phyloP scores from a whole-genome alignment of 2,113 vertebrate genomes.

The Aptenodytes patagonicus region DNA sequence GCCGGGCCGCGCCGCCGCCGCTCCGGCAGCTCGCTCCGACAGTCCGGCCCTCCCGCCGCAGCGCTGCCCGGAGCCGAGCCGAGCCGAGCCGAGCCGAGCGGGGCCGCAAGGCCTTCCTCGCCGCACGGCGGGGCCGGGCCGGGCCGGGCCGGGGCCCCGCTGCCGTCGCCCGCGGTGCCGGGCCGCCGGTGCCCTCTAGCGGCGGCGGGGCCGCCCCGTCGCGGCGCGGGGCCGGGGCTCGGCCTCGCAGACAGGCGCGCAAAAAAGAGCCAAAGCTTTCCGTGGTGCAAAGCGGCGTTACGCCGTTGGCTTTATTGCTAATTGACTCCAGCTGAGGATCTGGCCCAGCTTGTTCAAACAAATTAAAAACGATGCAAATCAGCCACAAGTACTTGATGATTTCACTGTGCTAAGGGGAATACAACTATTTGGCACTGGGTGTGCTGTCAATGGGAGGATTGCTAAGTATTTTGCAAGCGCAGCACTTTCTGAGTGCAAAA shows the following conservation, averaged over 20 bases:
- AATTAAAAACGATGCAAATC: conserved; percentile 51
- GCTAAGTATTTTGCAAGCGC: background rate
- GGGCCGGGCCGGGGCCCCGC: no score
- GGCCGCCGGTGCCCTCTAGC: background rate
- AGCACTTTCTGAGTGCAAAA: background rate
- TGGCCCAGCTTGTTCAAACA: conserved; percentile 45
- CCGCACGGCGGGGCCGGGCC: no score
- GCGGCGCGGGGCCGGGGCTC: background rate
- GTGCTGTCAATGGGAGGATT: background rate
- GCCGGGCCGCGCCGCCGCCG: background rate
- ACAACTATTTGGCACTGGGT: conserved; percentile 23
- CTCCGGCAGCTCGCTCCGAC: background rate
- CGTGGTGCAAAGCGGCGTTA: background rate
- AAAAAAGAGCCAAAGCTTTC: background rate
- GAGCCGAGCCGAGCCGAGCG: no score
- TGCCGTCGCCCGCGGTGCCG: background rate
- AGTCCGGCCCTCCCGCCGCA: background rate
- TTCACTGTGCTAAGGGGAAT: conserved; percentile 44
- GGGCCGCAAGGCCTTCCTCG: no score
- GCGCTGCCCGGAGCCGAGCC: background rate
- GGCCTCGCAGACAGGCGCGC: background rate
- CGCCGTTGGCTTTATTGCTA: background rate
- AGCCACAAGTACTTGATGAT: conserved; percentile 41
- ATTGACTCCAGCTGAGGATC: conserved; percentile 37
- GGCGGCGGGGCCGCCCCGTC: background rate